phyloP scores from a whole-genome alignment of 2,113 vertebrate genomes.

The Pithys albifrons region DNA sequence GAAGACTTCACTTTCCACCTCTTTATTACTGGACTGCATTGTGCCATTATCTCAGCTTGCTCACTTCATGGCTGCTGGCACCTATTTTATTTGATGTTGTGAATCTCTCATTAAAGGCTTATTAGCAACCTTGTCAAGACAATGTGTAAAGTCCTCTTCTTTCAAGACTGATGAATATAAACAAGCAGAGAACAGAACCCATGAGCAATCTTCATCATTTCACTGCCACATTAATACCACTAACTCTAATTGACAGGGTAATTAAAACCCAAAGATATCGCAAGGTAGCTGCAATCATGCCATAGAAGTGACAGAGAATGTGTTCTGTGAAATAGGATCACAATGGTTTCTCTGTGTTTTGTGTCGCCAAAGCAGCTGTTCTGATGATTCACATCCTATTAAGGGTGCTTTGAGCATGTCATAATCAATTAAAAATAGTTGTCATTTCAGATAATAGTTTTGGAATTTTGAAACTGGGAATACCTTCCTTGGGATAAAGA shows the following conservation, averaged over 20 bases:
- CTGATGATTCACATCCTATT: constrained; percentile 28
- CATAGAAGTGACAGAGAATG: neutral
- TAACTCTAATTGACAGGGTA: constrained; percentile 62
- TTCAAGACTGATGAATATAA: constrained; percentile 31
- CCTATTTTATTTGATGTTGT: constrained; percentile 2
- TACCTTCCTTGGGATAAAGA: neutral
- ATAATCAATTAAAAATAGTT: constrained; percentile 41
- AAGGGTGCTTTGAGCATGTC: constrained; percentile 21
- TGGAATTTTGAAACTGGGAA: neutral
- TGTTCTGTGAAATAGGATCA: constrained; percentile 18
- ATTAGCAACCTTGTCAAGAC: constrained; percentile 44
- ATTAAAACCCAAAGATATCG: constrained; percentile 43
- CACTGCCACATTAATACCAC: constrained; percentile 19
- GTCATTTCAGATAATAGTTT: constrained; percentile 9
- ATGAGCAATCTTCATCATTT: constrained; percentile 16
- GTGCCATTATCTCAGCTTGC: neutral
- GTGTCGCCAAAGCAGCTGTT: constrained; percentile 23
- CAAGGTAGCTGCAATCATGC: neutral
- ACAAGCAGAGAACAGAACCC: constrained; percentile 26
- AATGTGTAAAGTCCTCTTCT: constrained; percentile 22
- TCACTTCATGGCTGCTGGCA: constrained; percentile 24
- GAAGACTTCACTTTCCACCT: neutral
- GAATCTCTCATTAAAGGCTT: neutral
- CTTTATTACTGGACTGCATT: neutral
- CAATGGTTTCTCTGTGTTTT: constrained; percentile 29